phyloP scores from a whole-genome alignment of 1,140 invertebrate species.

The Drosophila oshimai region DNA sequence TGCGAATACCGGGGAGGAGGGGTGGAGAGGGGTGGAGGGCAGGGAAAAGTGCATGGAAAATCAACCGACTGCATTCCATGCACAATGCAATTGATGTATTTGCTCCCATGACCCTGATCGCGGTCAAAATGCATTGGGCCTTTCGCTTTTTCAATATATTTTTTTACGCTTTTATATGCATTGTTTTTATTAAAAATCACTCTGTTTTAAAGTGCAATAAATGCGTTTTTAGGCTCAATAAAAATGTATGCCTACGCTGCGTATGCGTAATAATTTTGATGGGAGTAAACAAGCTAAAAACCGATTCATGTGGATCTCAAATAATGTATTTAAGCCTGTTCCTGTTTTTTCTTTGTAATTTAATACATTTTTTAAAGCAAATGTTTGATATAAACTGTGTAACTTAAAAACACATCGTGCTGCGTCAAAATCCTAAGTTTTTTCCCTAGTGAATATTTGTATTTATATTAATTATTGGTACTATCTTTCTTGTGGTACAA shows the following conservation, averaged over 20 bases:
- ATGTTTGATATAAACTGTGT: too few species aligned
- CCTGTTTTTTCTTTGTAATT: too few species aligned
- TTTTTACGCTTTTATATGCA: neutral
- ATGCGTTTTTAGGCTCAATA: neutral
- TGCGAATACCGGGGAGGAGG: too few species aligned
- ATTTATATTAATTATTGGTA: too few species aligned
- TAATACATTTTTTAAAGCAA: too few species aligned
- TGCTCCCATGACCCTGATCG: constrained; percentile 67
- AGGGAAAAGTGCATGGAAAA: constrained; percentile 59
- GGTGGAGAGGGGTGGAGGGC: constrained; percentile 6
- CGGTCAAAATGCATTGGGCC: constrained; percentile 16
- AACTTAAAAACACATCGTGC: too few species aligned
- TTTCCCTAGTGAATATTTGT: too few species aligned
- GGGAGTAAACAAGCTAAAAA: too few species aligned
- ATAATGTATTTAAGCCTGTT: too few species aligned
- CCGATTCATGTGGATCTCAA: too few species aligned
- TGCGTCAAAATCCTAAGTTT: too few species aligned
- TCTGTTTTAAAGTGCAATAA: neutral
- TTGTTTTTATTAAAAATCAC: neutral
- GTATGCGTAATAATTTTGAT: neutral
- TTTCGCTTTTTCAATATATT: constrained; percentile 10
- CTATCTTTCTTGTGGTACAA: too few species aligned
- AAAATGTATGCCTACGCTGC: neutral
- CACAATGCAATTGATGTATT: constrained; percentile 50
- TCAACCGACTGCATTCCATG: constrained; percentile 44